phyloP scores from a whole-genome alignment of 2,797 vertebrate species.

The Cyprinodon diabolis region DNA sequence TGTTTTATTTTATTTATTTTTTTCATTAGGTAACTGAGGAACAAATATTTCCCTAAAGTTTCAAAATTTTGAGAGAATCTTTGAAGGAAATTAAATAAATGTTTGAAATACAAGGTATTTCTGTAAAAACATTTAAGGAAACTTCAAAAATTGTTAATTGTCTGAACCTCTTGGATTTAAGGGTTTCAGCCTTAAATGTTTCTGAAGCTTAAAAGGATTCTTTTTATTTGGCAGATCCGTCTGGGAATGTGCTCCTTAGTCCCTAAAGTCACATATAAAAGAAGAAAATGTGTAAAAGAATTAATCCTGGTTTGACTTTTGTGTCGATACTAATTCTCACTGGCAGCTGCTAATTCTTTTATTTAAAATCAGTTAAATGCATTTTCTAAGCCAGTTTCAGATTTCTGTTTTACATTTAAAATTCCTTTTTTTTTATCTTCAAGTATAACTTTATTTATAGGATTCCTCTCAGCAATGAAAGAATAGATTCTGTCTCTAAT shows the following conservation, averaged over 20 bases:
- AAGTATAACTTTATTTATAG: no score
- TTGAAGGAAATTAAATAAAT: neutral
- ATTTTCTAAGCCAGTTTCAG: no score
- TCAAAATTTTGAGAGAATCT: neutral
- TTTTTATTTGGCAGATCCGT: neutral
- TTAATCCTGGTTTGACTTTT: no score
- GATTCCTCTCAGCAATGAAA: no score
- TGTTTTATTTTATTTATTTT: neutral
- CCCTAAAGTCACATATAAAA: neutral
- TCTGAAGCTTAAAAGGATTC: neutral
- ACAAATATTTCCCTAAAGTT: neutral
- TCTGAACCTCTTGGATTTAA: neutral
- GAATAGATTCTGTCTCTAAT: no score
- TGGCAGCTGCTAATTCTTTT: no score
- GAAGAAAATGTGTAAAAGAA: neutral
- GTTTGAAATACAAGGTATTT: neutral
- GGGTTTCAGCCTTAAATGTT: neutral
- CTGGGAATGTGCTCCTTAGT: neutral
- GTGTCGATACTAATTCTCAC: no score
- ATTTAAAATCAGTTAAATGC: no score
- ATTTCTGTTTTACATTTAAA: no score
- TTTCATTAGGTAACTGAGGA: neutral
- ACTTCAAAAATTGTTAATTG: neutral
- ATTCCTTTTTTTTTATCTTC: no score
- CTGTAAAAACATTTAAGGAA: neutral